Evolutionary conservation across 2,113 vertebrate genomes (phyloP).

Genomic region (Nipponia nippon): DNA sequence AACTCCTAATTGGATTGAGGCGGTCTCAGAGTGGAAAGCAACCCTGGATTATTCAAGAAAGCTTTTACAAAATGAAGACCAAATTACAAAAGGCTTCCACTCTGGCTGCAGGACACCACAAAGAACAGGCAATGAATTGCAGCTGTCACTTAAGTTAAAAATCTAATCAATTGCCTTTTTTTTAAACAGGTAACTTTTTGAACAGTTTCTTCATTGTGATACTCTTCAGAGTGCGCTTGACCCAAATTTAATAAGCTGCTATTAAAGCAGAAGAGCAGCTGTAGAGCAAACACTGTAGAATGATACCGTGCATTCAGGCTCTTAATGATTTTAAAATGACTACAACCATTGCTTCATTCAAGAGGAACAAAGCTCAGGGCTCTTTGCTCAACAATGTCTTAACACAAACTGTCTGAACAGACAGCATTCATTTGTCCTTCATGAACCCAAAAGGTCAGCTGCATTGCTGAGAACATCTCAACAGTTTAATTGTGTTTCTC

Average conservation of each 20-base stretch:
- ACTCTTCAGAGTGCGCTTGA: slow-evolving; percentile 76
- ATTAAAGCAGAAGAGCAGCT: slow-evolving; percentile 81
- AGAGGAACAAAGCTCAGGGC: slow-evolving; percentile 76
- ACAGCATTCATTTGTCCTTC: slow-evolving; percentile 79
- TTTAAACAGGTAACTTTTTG: slow-evolving; percentile 75
- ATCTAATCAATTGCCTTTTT: slow-evolving; percentile 80
- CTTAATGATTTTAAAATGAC: slow-evolving; percentile 89
- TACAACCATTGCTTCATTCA: slow-evolving; percentile 84
- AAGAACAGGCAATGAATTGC: slow-evolving; percentile 75
- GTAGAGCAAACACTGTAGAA: slow-evolving; percentile 78
- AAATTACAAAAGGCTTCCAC: slow-evolving; percentile 76
- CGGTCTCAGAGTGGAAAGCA: slow-evolving; percentile 76
- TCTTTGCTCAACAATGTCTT: slow-evolving; percentile 75
- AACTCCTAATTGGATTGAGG: slow-evolving; percentile 94
- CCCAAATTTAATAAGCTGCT: slow-evolving; percentile 86
- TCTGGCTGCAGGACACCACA: slow-evolving; percentile 74
- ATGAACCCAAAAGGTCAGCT: slow-evolving; percentile 77
- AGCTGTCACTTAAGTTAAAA: slow-evolving; percentile 81
- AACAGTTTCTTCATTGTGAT: slow-evolving; percentile 79
- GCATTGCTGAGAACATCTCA: slow-evolving; percentile 70
- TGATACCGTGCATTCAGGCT: slow-evolving; percentile 79
- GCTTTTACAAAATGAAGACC: slow-evolving; percentile 76
- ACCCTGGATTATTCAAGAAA: slow-evolving; percentile 79
- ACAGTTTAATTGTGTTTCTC: slow-evolving; percentile 76
- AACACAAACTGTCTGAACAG: slow-evolving; percentile 78